Evolutionary conservation across 2,113 vertebrate species (phyloP), one percentile per base, ranked within the genome.

Genomic region (Triplophysa rosa): DNA sequence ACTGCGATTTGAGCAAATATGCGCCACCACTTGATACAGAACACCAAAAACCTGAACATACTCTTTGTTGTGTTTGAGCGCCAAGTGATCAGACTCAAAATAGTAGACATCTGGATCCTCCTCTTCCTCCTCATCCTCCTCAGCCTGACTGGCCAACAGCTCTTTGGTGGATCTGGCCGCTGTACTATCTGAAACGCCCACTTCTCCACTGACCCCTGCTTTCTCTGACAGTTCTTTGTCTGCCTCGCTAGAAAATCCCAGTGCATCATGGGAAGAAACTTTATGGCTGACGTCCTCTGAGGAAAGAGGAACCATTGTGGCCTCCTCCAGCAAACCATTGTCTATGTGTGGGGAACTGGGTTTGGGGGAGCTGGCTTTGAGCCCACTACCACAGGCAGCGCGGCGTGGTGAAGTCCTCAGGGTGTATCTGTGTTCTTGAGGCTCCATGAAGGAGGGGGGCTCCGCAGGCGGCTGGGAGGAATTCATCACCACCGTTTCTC

Each of bases 31-130:
- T 80, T 47, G 69, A 21, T 7, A 59, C 7, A 59, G 26, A 29
- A 61, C 4, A 19, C 80, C 66, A 83, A 61, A 80, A 85, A 69
- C 61, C 86, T 90, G 91, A 93, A 98, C 97, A 92, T 98, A 99
- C 98, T 99, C 98, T 98, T 99, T 99, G 95, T 98, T 99, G 94
- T 99, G 98, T 98, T 99, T 99, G 89, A 99, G 94, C 90, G 98
- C 96, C 95, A 99, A 93, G 94, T 99, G 98, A 93, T 99, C 98
- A 66, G 98, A 99, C 92, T 99, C 98, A 93, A 99, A 99, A 93
- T 95, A 99, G 95, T 98, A 99, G 84, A 99, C 98, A 84, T 99
- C 97, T 78, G 98, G 97, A 79, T 98, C 97, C 87, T 99, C 98
- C 78, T 98, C 96, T 26, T 99, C 97, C 37, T 96, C 94, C 77